Percentiles rank a stretch among this genome's conserved stretches.
phyloP scores from a whole-genome alignment of 1,140 invertebrate species.

The Temnothorax longispinosus region DNA sequence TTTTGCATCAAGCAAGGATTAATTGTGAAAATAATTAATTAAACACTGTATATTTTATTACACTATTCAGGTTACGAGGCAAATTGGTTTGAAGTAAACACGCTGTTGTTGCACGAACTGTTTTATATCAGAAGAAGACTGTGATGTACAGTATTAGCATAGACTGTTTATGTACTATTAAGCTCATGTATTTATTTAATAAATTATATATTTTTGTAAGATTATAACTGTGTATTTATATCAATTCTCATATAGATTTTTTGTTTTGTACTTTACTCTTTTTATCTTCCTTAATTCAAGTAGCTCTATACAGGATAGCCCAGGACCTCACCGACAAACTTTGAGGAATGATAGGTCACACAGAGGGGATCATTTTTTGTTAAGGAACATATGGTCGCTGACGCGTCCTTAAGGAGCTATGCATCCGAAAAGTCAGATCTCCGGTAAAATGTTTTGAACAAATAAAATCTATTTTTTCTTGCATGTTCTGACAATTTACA shows the following conservation, averaged over 20 bases:
- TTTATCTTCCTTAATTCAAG: conserved; percentile 19
- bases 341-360: no score
- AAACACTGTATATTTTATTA: conserved; percentile 36
- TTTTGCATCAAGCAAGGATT: neutral
- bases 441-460: no score
- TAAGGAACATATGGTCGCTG: no score
- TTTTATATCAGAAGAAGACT: conserved; percentile 53
- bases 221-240: conserved; percentile 36
- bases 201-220: conserved; percentile 69
- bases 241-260: conserved; percentile 14
- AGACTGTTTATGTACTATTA: conserved; percentile 66
- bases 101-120: neutral
- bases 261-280: conserved; percentile 3
- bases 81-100: conserved; percentile 88
- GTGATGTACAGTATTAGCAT: conserved; percentile 79
- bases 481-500: no score
- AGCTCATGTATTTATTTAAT: conserved; percentile 71
- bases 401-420: no score
- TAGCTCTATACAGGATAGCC: neutral
- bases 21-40: conserved; percentile 41
- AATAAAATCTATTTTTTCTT: no score
- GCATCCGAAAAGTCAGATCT: no score
- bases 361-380: no score
- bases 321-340: no score
- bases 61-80: conserved; percentile 86